These are phyloP conservation scores for Hycleus phaleratus DNA, from an alignment of 1,140 invertebrate genomes.

Conservation along the genomic window DNA sequence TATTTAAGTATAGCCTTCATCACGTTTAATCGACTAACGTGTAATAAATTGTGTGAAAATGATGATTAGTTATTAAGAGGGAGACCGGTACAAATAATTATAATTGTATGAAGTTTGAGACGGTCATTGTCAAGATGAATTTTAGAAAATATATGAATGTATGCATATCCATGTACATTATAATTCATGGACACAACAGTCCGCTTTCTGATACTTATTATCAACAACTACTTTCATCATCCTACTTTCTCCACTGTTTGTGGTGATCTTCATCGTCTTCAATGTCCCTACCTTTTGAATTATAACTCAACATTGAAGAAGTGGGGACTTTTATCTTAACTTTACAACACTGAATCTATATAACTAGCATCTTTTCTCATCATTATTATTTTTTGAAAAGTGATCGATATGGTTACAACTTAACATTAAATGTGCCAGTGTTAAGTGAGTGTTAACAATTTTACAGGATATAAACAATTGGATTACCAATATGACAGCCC, in stretches of 20 bases:
- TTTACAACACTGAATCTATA: conserved; percentile 32
- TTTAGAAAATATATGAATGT: conserved; percentile 7
- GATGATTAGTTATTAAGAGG: not conserved
- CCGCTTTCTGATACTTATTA: conserved; percentile 33
- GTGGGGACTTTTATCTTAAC: conserved; percentile 24
- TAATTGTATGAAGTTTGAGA: not conserved
- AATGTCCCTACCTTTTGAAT: conserved; percentile 27
- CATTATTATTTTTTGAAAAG: conserved; percentile 29
- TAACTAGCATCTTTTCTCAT: conserved; percentile 23
- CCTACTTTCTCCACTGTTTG: conserved; percentile 36
- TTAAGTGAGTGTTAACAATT: conserved; percentile 18
- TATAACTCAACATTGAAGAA: conserved; percentile 14
- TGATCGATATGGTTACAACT: conserved; percentile 17
- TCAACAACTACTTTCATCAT: conserved; percentile 36
- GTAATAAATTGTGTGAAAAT: too few relatives aligned
- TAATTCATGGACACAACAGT: conserved; percentile 31
- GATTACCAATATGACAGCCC: conserved; percentile 28
- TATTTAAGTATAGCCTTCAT: too few relatives aligned
- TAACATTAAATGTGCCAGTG: conserved; percentile 19
- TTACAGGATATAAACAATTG: conserved; percentile 19
- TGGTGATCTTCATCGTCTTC: conserved; percentile 21
- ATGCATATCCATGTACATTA: conserved; percentile 7
- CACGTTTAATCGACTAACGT: too few relatives aligned
- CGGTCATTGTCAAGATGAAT: not conserved
- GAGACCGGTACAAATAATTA: not conserved